Evolutionary conservation across 2,888 invertebrate species (phyloP).

Genomic region (Epinotia nisella): DNA sequence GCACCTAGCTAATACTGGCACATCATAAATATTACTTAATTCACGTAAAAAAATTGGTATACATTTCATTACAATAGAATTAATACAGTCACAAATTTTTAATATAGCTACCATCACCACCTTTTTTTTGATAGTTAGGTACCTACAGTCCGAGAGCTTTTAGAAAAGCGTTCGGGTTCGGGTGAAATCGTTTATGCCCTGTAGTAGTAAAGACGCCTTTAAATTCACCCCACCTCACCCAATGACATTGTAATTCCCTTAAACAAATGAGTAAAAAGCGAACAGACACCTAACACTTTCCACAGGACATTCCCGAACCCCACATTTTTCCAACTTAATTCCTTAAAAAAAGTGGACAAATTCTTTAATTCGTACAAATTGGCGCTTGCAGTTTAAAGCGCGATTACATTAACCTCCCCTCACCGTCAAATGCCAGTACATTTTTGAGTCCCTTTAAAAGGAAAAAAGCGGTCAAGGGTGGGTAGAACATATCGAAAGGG

Average conservation of each 20-base stretch:
- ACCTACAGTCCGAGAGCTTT: no score
- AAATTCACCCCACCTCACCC: neutral
- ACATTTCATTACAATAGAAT: no score
- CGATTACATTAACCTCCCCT: conserved; percentile 71
- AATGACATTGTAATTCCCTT: conserved; percentile 12
- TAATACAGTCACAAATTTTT: no score
- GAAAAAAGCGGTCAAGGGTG: conserved; percentile 14
- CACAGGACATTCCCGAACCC: conserved; percentile 9
- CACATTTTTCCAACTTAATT: conserved; percentile 36
- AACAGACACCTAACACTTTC: conserved; percentile 6
- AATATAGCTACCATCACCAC: neutral
- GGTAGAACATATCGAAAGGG: neutral
- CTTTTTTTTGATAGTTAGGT: neutral
- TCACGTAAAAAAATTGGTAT: neutral
- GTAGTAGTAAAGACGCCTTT: neutral
- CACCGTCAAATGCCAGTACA: conserved; percentile 55
- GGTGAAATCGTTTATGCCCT: no score
- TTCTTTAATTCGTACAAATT: conserved; percentile 67
- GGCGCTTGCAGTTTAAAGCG: conserved; percentile 61
- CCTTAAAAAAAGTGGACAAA: conserved; percentile 43
- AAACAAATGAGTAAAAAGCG: conserved; percentile 2
- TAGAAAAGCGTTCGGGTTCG: no score
- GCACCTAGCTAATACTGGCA: no score
- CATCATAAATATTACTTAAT: neutral
- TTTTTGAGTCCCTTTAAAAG: conserved; percentile 58